Evolutionary conservation across 2,888 invertebrate species (phyloP).

Genomic region (Pecten maximus): DNA sequence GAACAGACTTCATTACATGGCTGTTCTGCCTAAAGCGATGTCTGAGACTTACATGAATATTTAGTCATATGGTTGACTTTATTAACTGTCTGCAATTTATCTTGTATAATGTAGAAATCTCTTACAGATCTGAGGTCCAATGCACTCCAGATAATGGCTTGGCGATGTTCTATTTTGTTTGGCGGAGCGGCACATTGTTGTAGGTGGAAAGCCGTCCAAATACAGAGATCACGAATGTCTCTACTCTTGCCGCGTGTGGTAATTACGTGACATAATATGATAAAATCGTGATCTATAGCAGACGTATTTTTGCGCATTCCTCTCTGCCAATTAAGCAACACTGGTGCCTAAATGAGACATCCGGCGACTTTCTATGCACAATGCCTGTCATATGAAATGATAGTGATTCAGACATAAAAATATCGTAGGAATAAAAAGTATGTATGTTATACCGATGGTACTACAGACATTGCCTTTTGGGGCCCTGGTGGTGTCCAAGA

Average conservation of each 20-base stretch:
- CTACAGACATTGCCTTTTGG: no score
- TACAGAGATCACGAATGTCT: background rate
- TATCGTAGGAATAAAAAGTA: background rate
- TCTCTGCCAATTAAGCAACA: background rate
- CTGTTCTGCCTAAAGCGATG: no score
- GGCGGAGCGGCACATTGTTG: background rate
- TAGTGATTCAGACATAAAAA: background rate
- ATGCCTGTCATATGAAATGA: background rate
- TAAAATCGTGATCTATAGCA: constrained; percentile 1
- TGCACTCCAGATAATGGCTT: background rate
- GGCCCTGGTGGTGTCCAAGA: background rate
- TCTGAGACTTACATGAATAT: background rate
- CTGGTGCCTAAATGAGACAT: background rate
- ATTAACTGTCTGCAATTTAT: background rate
- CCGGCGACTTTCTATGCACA: background rate
- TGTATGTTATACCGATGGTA: background rate
- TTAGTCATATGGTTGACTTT: background rate
- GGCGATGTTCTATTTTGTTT: constrained; percentile 16
- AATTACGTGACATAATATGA: constrained; percentile 7
- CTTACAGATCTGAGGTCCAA: background rate
- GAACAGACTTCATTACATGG: no score
- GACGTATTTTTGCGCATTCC: constrained; percentile 20
- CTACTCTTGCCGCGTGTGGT: background rate
- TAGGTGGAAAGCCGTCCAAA: background rate
- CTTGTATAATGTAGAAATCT: background rate